Evolutionary conservation across 2,888 invertebrate genomes (phyloP).

Genomic region (Caradrina clavipalpis): DNA sequence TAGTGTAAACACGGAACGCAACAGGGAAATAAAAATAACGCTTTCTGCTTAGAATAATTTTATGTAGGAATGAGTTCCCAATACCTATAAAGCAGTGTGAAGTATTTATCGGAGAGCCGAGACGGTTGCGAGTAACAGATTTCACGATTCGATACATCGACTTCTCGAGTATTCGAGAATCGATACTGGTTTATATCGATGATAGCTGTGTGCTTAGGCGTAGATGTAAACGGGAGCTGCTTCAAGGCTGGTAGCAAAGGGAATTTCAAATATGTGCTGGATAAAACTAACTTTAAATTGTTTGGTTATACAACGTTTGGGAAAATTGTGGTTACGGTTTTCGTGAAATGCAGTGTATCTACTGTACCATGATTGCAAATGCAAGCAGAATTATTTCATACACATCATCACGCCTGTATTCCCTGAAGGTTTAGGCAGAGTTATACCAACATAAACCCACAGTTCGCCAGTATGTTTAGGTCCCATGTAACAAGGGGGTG

Average conservation of each 20-base stretch:
- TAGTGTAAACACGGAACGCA: constrained; percentile 59
- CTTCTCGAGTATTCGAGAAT: constrained; percentile 50
- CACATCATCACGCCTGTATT: too few species aligned
- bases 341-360: background rate
- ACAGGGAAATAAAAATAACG: constrained; percentile 65
- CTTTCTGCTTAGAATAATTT: constrained; percentile 68
- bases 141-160: constrained; percentile 75
- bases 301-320: constrained; percentile 22
- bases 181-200: constrained; percentile 55
- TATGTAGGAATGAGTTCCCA: constrained; percentile 65
- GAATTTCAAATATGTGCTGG: constrained; percentile 43
- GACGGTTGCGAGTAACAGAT: constrained; percentile 68
- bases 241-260: constrained; percentile 23
- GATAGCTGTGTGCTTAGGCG: constrained; percentile 44
- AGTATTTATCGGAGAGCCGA: constrained; percentile 68
- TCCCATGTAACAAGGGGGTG: too few species aligned
- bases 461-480: too few species aligned
- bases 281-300: constrained; percentile 45
- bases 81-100: constrained; percentile 65
- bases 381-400: too few species aligned
- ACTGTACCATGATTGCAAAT: too few species aligned
- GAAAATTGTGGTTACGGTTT: constrained; percentile 28
- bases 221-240: constrained; percentile 37
- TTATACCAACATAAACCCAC: too few species aligned
- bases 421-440: too few species aligned